Evolutionary conservation across 2,888 invertebrate genomes (phyloP).

Genomic region (Polyploca ridens): DNA sequence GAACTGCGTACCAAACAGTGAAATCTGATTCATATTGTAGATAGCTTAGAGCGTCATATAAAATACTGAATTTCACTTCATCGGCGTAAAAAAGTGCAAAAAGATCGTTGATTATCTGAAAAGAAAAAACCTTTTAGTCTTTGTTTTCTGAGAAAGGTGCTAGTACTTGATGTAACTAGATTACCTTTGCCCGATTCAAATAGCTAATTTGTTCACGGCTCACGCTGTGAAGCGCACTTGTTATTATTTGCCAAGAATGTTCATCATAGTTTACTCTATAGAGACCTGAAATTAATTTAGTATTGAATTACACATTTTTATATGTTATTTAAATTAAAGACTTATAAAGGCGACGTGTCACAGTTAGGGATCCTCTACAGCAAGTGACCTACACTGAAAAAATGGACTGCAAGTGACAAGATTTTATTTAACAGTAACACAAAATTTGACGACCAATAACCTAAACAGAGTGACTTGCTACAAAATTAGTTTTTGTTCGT

Average conservation of each 20-base stretch:
- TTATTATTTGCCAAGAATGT: constrained; percentile 80
- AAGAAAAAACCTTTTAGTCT: constrained; percentile 15
- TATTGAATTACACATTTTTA: background rate
- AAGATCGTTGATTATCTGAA: constrained; percentile 89
- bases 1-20: constrained; percentile 90
- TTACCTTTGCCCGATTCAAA: constrained; percentile 89
- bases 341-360: too few relatives aligned
- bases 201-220: constrained; percentile 83
- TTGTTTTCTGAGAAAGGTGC: background rate
- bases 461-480: too few relatives aligned
- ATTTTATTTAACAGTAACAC: too few relatives aligned
- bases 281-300: constrained; percentile 72
- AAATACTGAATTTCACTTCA: constrained; percentile 81
- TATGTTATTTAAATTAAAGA: too few relatives aligned
- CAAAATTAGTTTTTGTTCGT: too few relatives aligned
- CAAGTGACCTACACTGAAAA: too few relatives aligned
- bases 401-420: too few relatives aligned
- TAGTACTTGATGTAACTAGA: background rate
- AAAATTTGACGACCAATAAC: too few relatives aligned
- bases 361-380: too few relatives aligned
- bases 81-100: constrained; percentile 87
- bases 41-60: constrained; percentile 86
- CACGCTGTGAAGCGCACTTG: constrained; percentile 64
- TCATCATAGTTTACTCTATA: constrained; percentile 88
- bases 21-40: constrained; percentile 87